These are phyloP conservation scores for Leptobrachium leishanense DNA, from an alignment of 2,113 vertebrate species.

Conservation along the genomic window DNA sequence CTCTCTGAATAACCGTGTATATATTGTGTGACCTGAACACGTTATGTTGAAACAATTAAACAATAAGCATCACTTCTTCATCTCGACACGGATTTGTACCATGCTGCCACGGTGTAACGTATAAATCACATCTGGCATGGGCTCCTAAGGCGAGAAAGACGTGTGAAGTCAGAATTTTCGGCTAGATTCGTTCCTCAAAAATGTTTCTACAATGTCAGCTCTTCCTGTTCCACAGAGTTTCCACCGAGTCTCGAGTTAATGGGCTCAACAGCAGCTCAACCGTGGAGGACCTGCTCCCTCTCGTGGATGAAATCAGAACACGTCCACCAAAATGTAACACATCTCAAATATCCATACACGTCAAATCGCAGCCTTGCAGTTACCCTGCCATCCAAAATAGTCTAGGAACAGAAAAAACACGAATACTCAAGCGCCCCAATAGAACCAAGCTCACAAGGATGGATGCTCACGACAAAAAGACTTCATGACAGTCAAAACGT, in stretches of 20 bases:
- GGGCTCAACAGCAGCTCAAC: background rate
- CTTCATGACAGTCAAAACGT: too few relatives aligned
- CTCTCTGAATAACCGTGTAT: background rate
- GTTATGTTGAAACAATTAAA: background rate
- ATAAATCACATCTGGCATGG: background rate
- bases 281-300: constrained; percentile 25
- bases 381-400: too few relatives aligned
- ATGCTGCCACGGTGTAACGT: background rate
- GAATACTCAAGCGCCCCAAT: too few relatives aligned
- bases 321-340: background rate
- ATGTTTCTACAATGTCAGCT: constrained; percentile 33
- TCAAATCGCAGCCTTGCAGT: too few relatives aligned
- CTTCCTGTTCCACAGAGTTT: constrained; percentile 2
- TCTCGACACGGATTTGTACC: background rate
- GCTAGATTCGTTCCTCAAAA: constrained; percentile 30
- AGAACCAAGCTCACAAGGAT: too few relatives aligned
- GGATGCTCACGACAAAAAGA: too few relatives aligned
- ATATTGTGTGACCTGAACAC: background rate
- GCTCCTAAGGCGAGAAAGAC: constrained; percentile 13
- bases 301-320: background rate
- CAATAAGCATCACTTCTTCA: background rate
- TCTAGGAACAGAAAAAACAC: too few relatives aligned
- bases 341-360: too few relatives aligned
- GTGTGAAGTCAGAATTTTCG: constrained; percentile 8
- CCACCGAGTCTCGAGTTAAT: background rate